Conservation (phyloP, 2,797 vertebrate species). For the Phoeniculus purpureus region DNA sequence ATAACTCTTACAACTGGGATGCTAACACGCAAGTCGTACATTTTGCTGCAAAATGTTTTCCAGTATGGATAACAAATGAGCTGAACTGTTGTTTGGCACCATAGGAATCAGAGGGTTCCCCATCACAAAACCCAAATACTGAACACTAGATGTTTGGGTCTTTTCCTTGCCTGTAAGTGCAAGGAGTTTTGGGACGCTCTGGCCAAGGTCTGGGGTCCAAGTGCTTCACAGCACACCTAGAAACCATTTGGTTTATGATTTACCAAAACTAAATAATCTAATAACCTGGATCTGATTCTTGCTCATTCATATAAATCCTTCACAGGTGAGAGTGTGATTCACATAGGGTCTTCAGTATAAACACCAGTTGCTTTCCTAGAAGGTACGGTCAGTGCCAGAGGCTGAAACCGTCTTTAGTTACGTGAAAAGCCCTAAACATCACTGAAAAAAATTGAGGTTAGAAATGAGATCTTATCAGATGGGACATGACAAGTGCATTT, state of each 20-base stretch:
- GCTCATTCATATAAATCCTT: not conserved
- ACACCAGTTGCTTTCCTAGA: not conserved
- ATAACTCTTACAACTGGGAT: not conserved
- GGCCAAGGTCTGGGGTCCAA: rapidly evolving
- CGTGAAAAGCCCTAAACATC: not conserved
- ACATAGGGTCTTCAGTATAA: not conserved
- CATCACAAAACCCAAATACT: not conserved
- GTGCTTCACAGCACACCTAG: not conserved
- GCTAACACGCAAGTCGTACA: not conserved
- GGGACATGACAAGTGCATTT: conserved; percentile 26
- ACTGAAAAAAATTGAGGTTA: not conserved
- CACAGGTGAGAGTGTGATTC: not conserved
- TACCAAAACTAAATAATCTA: not conserved
- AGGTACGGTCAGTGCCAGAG: not conserved
- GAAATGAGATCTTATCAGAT: conserved; percentile 32
- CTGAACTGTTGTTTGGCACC: not conserved
- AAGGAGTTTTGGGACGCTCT: not conserved
- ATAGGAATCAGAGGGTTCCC: not conserved
- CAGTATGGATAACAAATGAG: not conserved
- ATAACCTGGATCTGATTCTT: not conserved
- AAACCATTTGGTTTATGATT: not conserved
- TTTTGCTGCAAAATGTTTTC: not conserved
- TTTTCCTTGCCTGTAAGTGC: not conserved
- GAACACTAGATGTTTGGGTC: not conserved
- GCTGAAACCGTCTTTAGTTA: not conserved